A percentile compares a stretch with the other conserved stretches of the same genome.
These are phyloP conservation scores for Pseudopodoces humilis DNA, from an alignment of 2,113 vertebrate species.

Conservation along the genomic window DNA sequence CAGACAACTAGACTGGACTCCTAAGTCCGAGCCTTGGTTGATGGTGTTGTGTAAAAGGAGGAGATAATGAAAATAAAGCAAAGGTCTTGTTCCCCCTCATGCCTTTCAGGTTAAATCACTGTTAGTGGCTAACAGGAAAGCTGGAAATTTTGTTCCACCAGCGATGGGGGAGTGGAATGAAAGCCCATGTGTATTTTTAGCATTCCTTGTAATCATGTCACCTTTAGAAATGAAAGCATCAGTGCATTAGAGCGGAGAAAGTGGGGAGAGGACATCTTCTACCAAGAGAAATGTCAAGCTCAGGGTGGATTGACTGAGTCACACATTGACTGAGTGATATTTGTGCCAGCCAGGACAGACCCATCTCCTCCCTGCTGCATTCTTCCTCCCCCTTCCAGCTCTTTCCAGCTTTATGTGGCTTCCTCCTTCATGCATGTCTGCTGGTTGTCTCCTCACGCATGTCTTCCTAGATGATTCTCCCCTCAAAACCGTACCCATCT, in stretches of 20 bases:
- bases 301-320: conserved; percentile 26
- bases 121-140: neutral
- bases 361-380: neutral
- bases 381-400: neutral
- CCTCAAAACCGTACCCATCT: neutral
- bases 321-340: neutral
- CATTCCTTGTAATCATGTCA: conserved; percentile 30
- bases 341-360: neutral
- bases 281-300: conserved; percentile 31
- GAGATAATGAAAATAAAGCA: neutral
- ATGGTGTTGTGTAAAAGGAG: neutral
- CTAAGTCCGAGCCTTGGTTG: neutral
- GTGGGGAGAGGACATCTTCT: conserved; percentile 15
- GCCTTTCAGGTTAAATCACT: neutral
- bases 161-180: neutral
- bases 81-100: neutral
- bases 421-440: neutral
- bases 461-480: neutral
- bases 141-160: neutral
- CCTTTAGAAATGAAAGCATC: conserved; percentile 53
- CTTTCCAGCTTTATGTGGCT: neutral
- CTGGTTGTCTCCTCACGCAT: neutral
- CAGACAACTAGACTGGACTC: neutral
- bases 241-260: conserved; percentile 10
- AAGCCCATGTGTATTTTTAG: conserved; percentile 50